Evolutionary conservation across 2,113 vertebrate genomes (phyloP).

Genomic region (Euleptes europaea): DNA sequence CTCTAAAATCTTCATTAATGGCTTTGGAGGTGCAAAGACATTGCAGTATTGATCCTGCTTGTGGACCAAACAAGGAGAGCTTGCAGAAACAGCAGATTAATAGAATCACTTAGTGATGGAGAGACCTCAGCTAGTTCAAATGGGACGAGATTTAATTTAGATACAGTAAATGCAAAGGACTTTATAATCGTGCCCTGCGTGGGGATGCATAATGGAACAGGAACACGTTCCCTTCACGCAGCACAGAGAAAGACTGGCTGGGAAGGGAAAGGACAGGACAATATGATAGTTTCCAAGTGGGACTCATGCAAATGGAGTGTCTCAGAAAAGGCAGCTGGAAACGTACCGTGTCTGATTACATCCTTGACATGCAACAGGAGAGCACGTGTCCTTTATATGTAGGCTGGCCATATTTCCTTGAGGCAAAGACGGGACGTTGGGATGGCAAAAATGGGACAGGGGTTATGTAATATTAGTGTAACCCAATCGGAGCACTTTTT

Average conservation of each 20-base stretch:
- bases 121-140: constrained; percentile 24
- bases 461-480: no score
- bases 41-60: constrained; percentile 27
- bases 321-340: neutral
- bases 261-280: neutral
- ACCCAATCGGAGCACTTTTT: no score
- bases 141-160: constrained; percentile 52
- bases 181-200: constrained; percentile 17
- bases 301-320: neutral
- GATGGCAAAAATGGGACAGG: no score
- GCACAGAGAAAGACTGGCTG: neutral
- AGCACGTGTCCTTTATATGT: neutral
- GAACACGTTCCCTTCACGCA: neutral
- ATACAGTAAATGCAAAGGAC: constrained; percentile 30
- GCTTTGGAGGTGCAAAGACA: constrained; percentile 40
- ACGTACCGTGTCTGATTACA: neutral
- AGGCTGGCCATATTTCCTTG: no score
- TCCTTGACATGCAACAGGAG: neutral
- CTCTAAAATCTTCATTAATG: constrained; percentile 47
- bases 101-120: constrained; percentile 33
- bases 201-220: neutral
- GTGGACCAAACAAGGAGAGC: constrained; percentile 14
- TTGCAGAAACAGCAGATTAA: constrained; percentile 36
- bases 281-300: neutral
- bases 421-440: no score